phyloP scores from a whole-genome alignment of 2,888 invertebrate species.

The Willowsia nigromaculata region DNA sequence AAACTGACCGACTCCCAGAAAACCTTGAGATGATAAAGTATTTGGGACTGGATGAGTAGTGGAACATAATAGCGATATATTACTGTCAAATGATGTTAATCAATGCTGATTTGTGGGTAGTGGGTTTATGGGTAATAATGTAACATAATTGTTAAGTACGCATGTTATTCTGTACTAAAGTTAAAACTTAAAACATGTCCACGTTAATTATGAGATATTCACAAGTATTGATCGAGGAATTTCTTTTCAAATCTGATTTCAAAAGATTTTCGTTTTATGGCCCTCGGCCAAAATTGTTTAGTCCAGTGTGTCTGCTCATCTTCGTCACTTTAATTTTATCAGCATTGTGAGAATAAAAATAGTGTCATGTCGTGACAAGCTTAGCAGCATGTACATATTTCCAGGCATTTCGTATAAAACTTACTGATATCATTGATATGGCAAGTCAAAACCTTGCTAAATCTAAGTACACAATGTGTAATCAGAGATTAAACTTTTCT shows the following conservation, averaged over 20 bases:
- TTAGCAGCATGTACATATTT: background rate
- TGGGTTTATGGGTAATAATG: no score
- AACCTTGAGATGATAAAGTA: slow-evolving; percentile 36
- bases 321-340: background rate
- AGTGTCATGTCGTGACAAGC: slow-evolving; percentile 42
- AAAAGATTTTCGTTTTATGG: slow-evolving; percentile 18
- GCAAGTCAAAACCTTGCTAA: background rate
- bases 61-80: background rate
- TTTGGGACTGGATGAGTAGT: background rate
- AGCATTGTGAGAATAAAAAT: background rate
- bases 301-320: background rate
- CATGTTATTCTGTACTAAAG: no score
- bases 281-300: slow-evolving; percentile 26
- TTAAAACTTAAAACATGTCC: no score
- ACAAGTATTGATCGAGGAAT: background rate
- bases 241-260: background rate
- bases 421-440: background rate
- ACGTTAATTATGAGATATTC: no score
- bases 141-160: no score
- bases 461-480: background rate
- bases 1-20: slow-evolving; percentile 62
- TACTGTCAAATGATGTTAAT: background rate
- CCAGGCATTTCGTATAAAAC: background rate
- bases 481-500: background rate
- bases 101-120: background rate